Evolutionary conservation across 2,888 invertebrate genomes (phyloP).

Genomic region (Oscheius sp.): DNA sequence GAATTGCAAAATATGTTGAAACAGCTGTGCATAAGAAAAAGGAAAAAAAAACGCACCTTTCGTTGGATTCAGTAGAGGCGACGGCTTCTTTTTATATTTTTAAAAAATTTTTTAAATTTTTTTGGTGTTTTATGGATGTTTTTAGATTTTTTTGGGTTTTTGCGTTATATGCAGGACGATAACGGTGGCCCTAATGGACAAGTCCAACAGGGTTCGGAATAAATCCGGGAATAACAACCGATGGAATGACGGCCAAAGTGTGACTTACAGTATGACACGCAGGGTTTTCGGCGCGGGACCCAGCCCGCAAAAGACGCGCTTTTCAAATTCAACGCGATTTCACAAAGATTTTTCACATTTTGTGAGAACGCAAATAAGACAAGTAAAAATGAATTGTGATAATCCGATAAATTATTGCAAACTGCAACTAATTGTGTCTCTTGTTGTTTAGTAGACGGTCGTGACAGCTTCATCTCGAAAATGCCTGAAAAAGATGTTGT

Average conservation of each 20-base stretch:
- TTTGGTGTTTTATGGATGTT: constrained; percentile 38
- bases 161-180: constrained; percentile 40
- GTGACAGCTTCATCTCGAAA: no score
- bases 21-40: not conserved
- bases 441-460: no score
- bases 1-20: no score
- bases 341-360: no score
- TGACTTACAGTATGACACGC: not conserved
- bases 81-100: constrained; percentile 50
- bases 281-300: no score
- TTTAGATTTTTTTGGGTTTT: constrained; percentile 46
- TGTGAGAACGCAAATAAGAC: no score
- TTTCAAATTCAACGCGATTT: no score
- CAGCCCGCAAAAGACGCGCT: no score
- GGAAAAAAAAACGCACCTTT: constrained; percentile 24
- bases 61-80: constrained; percentile 36
- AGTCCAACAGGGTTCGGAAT: constrained; percentile 42
- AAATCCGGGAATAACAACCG: constrained; percentile 35
- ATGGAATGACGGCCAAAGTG: not conserved
- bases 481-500: no score
- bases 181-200: constrained; percentile 35
- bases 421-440: no score
- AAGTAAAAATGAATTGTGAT: no score
- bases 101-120: constrained; percentile 48
- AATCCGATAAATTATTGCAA: no score